Base-by-base conservation (phyloP, 1,140 invertebrate genomes). In the Zaprionus nigranus region DNA sequence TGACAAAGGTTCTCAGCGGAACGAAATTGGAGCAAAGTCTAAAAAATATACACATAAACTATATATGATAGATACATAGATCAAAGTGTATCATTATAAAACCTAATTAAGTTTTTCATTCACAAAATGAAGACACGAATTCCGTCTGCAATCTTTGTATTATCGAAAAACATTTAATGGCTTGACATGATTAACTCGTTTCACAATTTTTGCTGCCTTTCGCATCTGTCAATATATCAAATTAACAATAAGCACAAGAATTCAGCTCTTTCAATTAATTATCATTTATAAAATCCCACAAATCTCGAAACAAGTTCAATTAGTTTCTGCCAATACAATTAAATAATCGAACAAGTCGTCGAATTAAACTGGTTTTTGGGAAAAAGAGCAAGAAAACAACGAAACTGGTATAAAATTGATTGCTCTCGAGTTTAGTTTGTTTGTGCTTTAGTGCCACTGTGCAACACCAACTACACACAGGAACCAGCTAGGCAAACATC, bases 301-400 rank as follows among this genome's bases (percentile, higher is more conserved):
- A 72, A 78, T 77, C 43, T 69, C 66, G 56, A 78, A 83, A 78
- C 81, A 66, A 78, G 82, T 81, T 83, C 75, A 81, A 77, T 73
- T 80, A 46, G 66, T 73, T 68, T 26, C 43, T 36, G 20, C 34
- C 30, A 65, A 58, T 58, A 60, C 60, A 73, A 73, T 67, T 60
- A 51, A 56, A 60, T 64, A 63, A 38, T 49, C 71, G 67, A 43
- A 59, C 69, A 51, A 46, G 53, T 64, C 58, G 38, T 40, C 65
- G 67, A 43, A 59, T 67, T 56, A 82, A 86, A 86, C 82, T 54
- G 75, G 81, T 85, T 84, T 53, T 9, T n/a, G 5, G 58, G 20
- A n/a, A 11, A 40, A 43, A 59, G 17, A 43, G 15, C 9, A 26
- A 15, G 12, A 15, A 17, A 43, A 6, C 28, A 7, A 30, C 7